Conservation (phyloP, 1,140 invertebrate genomes). For the Cydia pomonella region DNA sequence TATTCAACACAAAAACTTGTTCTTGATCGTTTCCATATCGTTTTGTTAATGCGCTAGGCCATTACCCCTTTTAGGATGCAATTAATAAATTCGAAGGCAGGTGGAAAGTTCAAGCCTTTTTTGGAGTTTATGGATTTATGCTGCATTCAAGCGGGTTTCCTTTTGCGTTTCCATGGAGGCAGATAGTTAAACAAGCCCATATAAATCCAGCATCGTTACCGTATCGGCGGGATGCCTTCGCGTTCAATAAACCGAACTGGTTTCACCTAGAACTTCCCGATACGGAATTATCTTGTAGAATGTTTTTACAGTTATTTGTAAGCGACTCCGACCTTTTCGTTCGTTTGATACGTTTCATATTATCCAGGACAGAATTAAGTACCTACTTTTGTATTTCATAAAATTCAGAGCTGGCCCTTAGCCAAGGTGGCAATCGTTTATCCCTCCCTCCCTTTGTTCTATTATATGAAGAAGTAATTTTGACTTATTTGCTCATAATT, state of each 20-base stretch:
- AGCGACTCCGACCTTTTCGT: conserved; percentile 33
- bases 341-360: neutral
- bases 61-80: conserved; percentile 45
- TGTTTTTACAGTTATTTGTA: conserved; percentile 66
- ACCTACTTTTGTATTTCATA: neutral
- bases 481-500: no score
- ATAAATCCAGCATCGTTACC: conserved; percentile 62
- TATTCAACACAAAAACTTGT: conserved; percentile 31
- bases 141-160: conserved; percentile 45
- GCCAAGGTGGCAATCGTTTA: no score
- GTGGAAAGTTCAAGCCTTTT: conserved; percentile 50
- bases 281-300: conserved; percentile 71
- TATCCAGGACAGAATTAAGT: neutral
- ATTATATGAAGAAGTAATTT: no score
- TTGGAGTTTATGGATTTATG: conserved; percentile 41
- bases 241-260: conserved; percentile 72
- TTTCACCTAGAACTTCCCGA: conserved; percentile 68
- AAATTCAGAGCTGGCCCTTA: no score
- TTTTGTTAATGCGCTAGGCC: conserved; percentile 38
- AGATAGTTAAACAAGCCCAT: conserved; percentile 54
- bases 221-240: conserved; percentile 56
- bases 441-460: no score
- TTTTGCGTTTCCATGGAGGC: conserved; percentile 35
- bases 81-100: conserved; percentile 52
- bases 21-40: conserved; percentile 33